Conservation (phyloP, 2,113 vertebrate genomes). For the Castor canadensis region DNA sequence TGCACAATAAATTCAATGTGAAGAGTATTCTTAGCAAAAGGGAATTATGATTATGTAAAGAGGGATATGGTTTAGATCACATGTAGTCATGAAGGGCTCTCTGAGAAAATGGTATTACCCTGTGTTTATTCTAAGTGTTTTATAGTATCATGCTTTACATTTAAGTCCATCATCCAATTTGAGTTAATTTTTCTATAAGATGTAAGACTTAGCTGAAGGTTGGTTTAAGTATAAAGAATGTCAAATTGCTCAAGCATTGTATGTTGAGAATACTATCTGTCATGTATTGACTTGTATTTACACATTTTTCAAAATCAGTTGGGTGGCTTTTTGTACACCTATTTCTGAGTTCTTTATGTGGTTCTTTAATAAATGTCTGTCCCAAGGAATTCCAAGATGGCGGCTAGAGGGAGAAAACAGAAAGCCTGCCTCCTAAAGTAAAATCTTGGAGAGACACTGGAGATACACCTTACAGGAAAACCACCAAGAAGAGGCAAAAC, state of each 20-base stretch:
- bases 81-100: not conserved
- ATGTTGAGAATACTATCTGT: not conserved
- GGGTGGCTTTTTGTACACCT: not conserved
- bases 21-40: not conserved
- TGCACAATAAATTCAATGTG: not conserved
- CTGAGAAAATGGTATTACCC: not conserved
- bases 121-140: not conserved
- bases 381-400: too few relatives aligned
- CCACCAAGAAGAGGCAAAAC: too few relatives aligned
- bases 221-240: not conserved
- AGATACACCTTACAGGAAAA: too few relatives aligned
- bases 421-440: too few relatives aligned
- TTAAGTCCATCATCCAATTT: not conserved
- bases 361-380: not conserved
- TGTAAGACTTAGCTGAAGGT: not conserved
- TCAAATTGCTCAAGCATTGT: not conserved
- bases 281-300: not conserved
- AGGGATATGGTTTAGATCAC: not conserved
- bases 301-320: not conserved
- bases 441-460: too few relatives aligned
- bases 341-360: not conserved
- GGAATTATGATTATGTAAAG: not conserved
- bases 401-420: too few relatives aligned
- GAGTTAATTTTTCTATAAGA: not conserved
- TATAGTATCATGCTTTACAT: not conserved